These are phyloP conservation scores for Emydura subglobosa DNA, from an alignment of 2,113 vertebrate genomes.

Conservation along the genomic window DNA sequence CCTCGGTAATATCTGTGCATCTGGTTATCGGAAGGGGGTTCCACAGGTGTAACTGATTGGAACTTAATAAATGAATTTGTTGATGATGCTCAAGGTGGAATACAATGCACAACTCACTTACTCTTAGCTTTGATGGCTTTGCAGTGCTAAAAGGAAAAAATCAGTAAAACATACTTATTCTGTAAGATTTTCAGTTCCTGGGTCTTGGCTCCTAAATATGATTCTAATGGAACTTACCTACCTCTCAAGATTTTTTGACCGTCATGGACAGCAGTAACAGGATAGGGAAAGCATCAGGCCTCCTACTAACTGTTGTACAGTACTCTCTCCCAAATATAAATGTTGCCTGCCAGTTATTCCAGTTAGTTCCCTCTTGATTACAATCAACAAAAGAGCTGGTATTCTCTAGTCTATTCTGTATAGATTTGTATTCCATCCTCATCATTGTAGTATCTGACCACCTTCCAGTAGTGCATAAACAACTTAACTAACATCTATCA, in stretches of 20 bases:
- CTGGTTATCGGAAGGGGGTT: background rate
- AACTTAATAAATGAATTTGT: background rate
- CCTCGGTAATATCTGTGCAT: background rate
- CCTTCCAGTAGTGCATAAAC: background rate
- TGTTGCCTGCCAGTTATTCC: background rate
- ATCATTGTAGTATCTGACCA: fast-evolving
- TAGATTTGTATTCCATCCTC: background rate
- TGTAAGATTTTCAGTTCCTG: background rate
- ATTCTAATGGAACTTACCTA: background rate
- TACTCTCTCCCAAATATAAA: background rate
- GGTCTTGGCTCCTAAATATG: background rate
- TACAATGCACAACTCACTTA: background rate
- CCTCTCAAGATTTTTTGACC: background rate
- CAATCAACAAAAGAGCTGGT: background rate
- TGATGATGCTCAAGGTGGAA: background rate
- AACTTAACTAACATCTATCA: background rate
- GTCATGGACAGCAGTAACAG: fast-evolving
- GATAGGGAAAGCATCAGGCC: background rate
- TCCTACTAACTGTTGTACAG: background rate
- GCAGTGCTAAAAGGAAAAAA: background rate
- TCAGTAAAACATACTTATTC: background rate
- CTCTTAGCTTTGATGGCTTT: background rate
- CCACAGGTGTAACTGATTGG: fast-evolving
- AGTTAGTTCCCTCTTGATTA: background rate
- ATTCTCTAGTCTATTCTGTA: background rate